phyloP scores from a whole-genome alignment of 2,113 vertebrate species.

The Astatotilapia flaviijosephi region DNA sequence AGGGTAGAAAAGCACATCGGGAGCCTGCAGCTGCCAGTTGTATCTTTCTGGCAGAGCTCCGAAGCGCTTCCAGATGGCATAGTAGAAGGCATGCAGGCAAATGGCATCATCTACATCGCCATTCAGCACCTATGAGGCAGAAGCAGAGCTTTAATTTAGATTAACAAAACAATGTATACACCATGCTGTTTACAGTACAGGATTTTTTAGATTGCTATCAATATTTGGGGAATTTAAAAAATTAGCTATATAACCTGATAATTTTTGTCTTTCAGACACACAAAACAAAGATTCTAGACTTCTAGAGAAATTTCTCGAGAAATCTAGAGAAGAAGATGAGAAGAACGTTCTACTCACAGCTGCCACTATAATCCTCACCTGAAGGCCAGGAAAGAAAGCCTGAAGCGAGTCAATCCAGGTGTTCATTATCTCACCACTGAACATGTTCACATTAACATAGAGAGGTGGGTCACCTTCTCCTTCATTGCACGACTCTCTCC shows the following conservation, averaged over 20 bases:
- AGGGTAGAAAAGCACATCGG: conserved; percentile 93
- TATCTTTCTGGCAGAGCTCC: conserved; percentile 95
- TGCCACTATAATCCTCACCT: conserved; percentile 68
- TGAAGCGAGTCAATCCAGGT: conserved; percentile 99
- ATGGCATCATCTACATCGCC: conserved; percentile 97
- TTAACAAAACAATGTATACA: not conserved
- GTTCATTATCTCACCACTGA: conserved; percentile 96
- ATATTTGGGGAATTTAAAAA: not conserved
- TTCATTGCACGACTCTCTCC: conserved; percentile 92
- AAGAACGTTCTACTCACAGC: not conserved
- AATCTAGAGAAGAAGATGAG: not conserved
- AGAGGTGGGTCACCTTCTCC: conserved; percentile 95
- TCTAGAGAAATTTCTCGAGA: not conserved
- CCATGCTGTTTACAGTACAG: not conserved
- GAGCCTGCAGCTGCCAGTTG: conserved; percentile 97
- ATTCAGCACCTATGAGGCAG: conserved; percentile 80
- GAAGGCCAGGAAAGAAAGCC: conserved; percentile 97
- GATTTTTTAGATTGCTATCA: not conserved
- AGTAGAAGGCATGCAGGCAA: conserved; percentile 98
- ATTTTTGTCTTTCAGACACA: not conserved
- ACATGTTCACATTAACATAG: conserved; percentile 98
- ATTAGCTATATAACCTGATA: not conserved
- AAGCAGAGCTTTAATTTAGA: not conserved
- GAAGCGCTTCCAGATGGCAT: conserved; percentile 96
- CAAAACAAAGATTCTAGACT: not conserved